Evolutionary conservation across 2,797 vertebrate species (phyloP).

Genomic region (Notamacropus eugenii): DNA sequence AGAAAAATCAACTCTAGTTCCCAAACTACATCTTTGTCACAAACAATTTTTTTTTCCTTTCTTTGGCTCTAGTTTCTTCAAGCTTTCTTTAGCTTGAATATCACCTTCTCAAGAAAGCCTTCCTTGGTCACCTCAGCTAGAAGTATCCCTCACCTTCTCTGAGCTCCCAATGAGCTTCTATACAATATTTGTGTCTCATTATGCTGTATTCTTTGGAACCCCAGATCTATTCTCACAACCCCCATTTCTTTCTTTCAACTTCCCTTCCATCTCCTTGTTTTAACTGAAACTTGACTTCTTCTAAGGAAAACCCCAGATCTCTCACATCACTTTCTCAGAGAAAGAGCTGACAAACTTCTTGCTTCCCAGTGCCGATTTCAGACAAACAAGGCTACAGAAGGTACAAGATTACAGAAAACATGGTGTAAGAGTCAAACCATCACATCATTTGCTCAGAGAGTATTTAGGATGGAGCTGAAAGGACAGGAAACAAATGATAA

Average conservation of each 20-base stretch:
- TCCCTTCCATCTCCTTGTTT: neutral
- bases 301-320: neutral
- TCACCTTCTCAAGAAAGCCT: conserved; percentile 1
- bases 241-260: neutral
- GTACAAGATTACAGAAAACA: neutral
- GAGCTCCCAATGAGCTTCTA: neutral
- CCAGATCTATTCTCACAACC: neutral
- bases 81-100: neutral
- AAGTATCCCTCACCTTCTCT: neutral
- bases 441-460: neutral
- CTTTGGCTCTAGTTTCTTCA: neutral
- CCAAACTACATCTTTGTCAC: neutral
- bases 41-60: neutral
- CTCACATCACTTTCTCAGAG: neutral
- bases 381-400: neutral
- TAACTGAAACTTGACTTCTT: neutral
- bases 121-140: neutral
- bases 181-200: neutral
- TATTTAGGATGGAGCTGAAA: neutral
- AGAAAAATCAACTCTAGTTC: conserved; percentile 14
- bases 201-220: neutral
- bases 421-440: neutral
- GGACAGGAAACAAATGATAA: neutral
- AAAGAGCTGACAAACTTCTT: neutral
- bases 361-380: neutral